Base-by-base conservation (phyloP, 2,797 vertebrate species). In the Rachycentron canadum region DNA sequence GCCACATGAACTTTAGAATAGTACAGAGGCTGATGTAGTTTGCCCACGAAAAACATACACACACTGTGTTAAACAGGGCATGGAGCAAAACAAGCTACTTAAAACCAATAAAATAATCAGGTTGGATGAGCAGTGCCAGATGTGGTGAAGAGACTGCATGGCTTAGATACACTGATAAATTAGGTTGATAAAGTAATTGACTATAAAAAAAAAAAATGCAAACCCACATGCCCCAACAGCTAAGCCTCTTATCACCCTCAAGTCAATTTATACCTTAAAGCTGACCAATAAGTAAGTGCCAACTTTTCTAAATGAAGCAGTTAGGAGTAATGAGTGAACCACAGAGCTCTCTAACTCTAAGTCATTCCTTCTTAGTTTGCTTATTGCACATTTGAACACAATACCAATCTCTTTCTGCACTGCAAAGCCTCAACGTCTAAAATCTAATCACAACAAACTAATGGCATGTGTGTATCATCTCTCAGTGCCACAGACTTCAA, bases 181-280 rank as follows among this genome's bases (percentile, higher is more conserved):
- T 52, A 74, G 30, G 45, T 38, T 68, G 76, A 83, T 67, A 61
- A 71, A 53, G 49, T 66, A 32, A 69, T 45, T 25, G 28, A 57
- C 53, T 32, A 70, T 60, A 55, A 45, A 79, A 43, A n/a, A n/a
- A 36, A 36, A 78, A 79, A 50, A 80, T 43, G 26, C 58, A 76
- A 62, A 65, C 49, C 68, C 28, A 73, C 43, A 45, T 60, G 75
- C 71, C 66, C 63, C 40, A 55, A 64, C 69, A 86, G 38, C 68
- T 69, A 56, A 89, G 62, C 65, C 19, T 26, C 50, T 73, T 75
- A 61, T 86, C 75, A 75, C 64, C 59, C 67, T 77, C 17, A n/a
- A 74, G 56, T 76, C 59, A 61, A 41, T 83, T 70, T 66, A 66
- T 58, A 60, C 56, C 63, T 53, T 38, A 17, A 82, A 70, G 69